Evolutionary conservation across 2,888 invertebrate species (phyloP).

Genomic region (Leucozona laternaria): DNA sequence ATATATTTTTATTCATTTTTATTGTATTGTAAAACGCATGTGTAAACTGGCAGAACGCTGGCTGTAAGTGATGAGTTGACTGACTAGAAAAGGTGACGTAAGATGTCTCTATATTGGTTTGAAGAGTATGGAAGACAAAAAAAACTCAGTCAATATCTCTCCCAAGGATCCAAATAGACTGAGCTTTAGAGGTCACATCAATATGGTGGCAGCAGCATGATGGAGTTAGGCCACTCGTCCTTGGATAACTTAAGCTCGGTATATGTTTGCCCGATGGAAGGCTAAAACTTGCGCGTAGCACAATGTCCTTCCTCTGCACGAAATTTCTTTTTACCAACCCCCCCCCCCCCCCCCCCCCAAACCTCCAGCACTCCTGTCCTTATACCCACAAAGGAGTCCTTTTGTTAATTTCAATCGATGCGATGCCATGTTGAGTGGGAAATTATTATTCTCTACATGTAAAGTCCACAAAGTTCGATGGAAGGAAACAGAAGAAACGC

Average conservation of each 20-base stretch:
- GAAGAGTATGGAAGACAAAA: conserved; percentile 5
- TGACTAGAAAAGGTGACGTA: conserved; percentile 36
- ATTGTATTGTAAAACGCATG: conserved; percentile 63
- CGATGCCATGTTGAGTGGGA: conserved; percentile 56
- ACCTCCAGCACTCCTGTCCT: neutral
- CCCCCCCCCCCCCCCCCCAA: neutral
- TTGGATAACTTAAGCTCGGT: conserved; percentile 15
- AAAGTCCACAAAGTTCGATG: conserved; percentile 67
- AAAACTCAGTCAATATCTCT: conserved; percentile 5
- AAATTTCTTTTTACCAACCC: neutral
- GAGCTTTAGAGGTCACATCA: conserved; percentile 39
- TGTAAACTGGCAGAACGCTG: conserved; percentile 63
- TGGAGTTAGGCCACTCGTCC: conserved; percentile 35
- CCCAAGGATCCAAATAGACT: conserved; percentile 23
- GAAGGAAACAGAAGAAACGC: conserved; percentile 28
- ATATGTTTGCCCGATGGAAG: conserved; percentile 42
- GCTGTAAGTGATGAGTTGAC: conserved; percentile 22
- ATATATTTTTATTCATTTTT: conserved; percentile 28
- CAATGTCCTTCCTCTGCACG: conserved; percentile 33
- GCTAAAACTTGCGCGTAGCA: conserved; percentile 69
- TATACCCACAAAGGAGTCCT: conserved; percentile 25
- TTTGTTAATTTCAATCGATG: conserved; percentile 72
- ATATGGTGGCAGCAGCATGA: conserved; percentile 13
- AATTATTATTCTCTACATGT: conserved; percentile 71
- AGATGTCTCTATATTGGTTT: conserved; percentile 33